Base-by-base conservation (phyloP, 2,113 vertebrate species). In the Cavia aperea region DNA sequence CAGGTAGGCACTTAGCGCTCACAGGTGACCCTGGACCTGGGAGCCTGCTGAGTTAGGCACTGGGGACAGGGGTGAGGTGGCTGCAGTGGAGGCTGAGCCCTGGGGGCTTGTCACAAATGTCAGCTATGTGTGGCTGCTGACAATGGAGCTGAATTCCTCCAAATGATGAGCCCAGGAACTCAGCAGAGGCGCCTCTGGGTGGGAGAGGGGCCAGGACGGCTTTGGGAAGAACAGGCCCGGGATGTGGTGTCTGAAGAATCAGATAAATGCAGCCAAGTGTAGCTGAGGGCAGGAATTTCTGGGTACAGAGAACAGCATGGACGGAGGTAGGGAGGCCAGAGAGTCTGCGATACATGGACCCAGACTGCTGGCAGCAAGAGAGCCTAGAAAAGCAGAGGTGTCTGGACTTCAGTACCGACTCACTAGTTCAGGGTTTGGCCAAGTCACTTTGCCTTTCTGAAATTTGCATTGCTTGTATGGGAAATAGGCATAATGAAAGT, bases 11-110 rank as follows among this genome's bases (percentile, higher is more conserved):
- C 56, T 58, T 14, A 63, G 72, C 3, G 21, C 43, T 2, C 9
- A 2, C 58, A 10, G 0, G 0, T 60, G 68, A 31, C 29, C 24
- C 1, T 12, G 36, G 43, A 29, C 11, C 46, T 51, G 21, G 63
- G 79, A 36, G 21, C 73, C 66, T 23, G 3, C 49, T 0, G 65
- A 86, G 54, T 2, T 14, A 24, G 85, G 23, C 11, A 1, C n/a
- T 29, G 16, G n/a, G 18, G 33, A 7, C 11, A 26, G 62, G 24
- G 6, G 1, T 39, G 46, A 4, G 26, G 12, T 12, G 8, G 66
- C 8, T 15, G 81, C 33, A 16, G 29, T 31, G 56, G 68, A 68
- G 24, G 63, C 16, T n/a, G 72, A 94, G 85, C 24, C 75, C 12
- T 66, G 58, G 78, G 63, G 29, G 15, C 1, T 15, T 43, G 1